These are phyloP conservation scores for Phylloscopus trochilus DNA, from an alignment of 2,113 vertebrate species.

Conservation along the genomic window DNA sequence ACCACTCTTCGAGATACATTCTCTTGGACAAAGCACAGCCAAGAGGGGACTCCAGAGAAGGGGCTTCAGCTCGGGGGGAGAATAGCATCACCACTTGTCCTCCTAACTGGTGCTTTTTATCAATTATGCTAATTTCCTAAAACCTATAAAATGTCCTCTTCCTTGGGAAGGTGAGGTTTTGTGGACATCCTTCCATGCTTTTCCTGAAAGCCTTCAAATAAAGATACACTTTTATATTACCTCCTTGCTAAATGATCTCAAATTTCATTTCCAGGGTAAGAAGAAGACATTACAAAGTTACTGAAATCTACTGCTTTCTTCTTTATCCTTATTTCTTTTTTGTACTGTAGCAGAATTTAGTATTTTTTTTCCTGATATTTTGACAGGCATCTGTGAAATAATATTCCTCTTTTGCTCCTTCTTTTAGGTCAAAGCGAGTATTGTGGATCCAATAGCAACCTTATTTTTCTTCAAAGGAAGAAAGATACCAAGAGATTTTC, in stretches of 20 bases:
- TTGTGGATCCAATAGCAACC: background rate
- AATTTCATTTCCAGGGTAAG: background rate
- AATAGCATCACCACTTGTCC: too few relatives aligned
- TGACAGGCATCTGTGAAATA: background rate
- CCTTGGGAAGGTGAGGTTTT: background rate
- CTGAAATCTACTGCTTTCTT: background rate
- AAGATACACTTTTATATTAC: background rate
- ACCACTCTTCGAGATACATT: background rate
- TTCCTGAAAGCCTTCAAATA: background rate
- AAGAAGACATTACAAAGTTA: background rate
- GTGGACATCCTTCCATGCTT: background rate
- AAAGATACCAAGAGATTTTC: background rate
- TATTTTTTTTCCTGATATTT: background rate
- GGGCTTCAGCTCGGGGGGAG: too few relatives aligned
- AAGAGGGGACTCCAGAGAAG: background rate
- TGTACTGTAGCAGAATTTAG: background rate
- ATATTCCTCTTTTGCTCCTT: background rate
- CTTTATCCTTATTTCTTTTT: background rate
- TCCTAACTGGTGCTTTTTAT: background rate
- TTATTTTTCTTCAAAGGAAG: background rate
- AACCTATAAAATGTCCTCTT: background rate
- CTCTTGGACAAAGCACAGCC: background rate
- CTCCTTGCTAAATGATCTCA: background rate
- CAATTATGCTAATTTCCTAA: background rate
- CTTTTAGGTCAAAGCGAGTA: background rate